Conservation (phyloP, 2,113 vertebrate genomes). For the Alaudala cheleensis region DNA sequence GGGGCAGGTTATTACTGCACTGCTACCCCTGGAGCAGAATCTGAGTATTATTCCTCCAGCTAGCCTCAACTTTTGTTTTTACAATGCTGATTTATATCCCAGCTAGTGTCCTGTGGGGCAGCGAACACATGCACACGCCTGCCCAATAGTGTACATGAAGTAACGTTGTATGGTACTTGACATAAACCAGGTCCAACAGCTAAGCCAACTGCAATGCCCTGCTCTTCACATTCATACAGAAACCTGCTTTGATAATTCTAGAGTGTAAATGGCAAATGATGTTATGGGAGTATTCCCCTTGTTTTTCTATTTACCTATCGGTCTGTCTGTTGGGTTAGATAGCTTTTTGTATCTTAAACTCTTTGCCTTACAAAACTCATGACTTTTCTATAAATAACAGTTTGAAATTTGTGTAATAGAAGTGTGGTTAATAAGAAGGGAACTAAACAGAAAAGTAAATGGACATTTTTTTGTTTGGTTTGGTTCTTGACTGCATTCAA, state of each 20-base stretch:
- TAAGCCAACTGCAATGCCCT: not conserved
- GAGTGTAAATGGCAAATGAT: not conserved
- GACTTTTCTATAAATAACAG: not conserved
- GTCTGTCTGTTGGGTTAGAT: not conserved
- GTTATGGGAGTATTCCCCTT: not conserved
- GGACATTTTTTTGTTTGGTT: not conserved
- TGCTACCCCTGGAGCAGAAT: not conserved
- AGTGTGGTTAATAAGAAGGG: not conserved
- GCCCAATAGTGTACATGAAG: not conserved
- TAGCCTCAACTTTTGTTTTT: not conserved
- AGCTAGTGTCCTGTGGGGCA: not conserved
- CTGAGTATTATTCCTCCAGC: not conserved
- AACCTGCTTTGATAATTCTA: not conserved
- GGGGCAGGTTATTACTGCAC: not conserved
- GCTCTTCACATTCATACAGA: not conserved
- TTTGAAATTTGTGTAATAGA: not conserved
- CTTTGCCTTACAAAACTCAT: not conserved
- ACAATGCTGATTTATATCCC: not conserved
- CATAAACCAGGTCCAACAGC: not conserved
- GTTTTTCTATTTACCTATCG: not conserved
- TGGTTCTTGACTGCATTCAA: not conserved
- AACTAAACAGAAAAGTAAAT: not conserved
- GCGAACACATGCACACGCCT: not conserved
- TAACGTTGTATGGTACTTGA: not conserved
- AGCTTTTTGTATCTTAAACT: not conserved